Percentiles rank a stretch among this genome's conserved stretches.
Evolutionary conservation across 2,888 invertebrate genomes (phyloP).

Genomic region (Deilephila porcellus): DNA sequence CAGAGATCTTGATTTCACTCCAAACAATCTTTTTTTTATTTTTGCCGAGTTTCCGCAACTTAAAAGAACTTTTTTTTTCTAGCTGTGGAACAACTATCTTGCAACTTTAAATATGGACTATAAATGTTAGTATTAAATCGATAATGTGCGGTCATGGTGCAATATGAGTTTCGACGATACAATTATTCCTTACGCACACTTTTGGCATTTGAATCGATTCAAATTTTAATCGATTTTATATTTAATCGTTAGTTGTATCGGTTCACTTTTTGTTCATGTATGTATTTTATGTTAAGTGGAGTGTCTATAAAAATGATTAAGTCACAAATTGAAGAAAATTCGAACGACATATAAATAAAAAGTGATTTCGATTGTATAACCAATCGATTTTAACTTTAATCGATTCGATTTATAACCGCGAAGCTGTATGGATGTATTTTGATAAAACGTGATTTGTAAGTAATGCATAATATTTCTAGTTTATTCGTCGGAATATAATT

Average conservation of each 20-base stretch:
- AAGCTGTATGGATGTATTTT: not conserved
- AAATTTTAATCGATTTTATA: not conserved
- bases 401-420: too few species aligned
- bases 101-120: slow-evolving; percentile 60
- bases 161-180: slow-evolving; percentile 17
- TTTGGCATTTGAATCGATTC: not conserved
- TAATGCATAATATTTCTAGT: slow-evolving; percentile 15
- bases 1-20: too few species aligned
- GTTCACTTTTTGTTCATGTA: not conserved
- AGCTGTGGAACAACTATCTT: slow-evolving; percentile 77
- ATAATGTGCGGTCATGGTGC: slow-evolving; percentile 18
- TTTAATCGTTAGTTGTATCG: not conserved
- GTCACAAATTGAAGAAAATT: too few species aligned
- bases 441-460: not conserved
- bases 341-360: too few species aligned
- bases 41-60: slow-evolving; percentile 26
- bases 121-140: not conserved
- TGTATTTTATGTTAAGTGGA: not conserved
- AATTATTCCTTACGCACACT: not conserved
- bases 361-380: too few species aligned
- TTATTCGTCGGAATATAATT: not conserved
- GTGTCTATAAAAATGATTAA: too few species aligned
- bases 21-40: not conserved
- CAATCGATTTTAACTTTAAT: too few species aligned
- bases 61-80: slow-evolving; percentile 48